These are phyloP conservation scores for Eupeodes latifasciatus DNA, from an alignment of 2,888 invertebrate genomes.

Conservation along the genomic window DNA sequence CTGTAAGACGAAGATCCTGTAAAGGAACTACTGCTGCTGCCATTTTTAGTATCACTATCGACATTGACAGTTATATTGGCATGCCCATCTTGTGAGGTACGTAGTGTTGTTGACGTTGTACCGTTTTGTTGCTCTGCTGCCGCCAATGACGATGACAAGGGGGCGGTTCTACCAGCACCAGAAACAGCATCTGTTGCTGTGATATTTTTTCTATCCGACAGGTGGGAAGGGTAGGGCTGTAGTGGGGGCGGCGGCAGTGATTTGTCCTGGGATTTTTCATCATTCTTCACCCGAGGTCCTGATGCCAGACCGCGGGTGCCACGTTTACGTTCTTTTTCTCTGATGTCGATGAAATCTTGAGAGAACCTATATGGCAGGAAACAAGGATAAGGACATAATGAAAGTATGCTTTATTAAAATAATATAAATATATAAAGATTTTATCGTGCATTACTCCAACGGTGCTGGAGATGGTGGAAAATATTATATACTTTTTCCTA, in stretches of 20 bases:
- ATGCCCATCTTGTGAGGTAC: constrained; percentile 76
- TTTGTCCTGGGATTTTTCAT: constrained; percentile 72
- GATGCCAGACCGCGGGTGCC: constrained; percentile 89
- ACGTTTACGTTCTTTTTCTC: constrained; percentile 94
- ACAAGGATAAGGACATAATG: constrained; percentile 59
- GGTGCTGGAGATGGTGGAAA: background rate
- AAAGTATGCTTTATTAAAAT: constrained; percentile 71
- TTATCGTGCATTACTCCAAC: constrained; percentile 36
- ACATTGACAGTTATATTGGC: constrained; percentile 80
- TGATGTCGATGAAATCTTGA: constrained; percentile 96
- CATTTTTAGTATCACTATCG: constrained; percentile 77
- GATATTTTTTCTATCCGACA: constrained; percentile 59
- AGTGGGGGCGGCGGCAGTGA: constrained; percentile 56
- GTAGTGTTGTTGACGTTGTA: constrained; percentile 71
- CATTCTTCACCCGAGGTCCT: constrained; percentile 77
- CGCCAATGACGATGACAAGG: background rate
- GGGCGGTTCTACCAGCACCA: constrained; percentile 56
- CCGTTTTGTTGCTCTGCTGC: constrained; percentile 68
- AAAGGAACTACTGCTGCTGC: constrained; percentile 63
- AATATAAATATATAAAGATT: constrained; percentile 51
- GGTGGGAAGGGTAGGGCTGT: constrained; percentile 48
- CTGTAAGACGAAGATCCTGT: constrained; percentile 56
- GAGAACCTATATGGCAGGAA: constrained; percentile 89
- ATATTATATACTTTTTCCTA: constrained; percentile 28
- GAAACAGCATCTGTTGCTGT: constrained; percentile 75